Base-by-base conservation (phyloP, 2,797 vertebrate species). In the Pipistrellus pipistrellus region DNA sequence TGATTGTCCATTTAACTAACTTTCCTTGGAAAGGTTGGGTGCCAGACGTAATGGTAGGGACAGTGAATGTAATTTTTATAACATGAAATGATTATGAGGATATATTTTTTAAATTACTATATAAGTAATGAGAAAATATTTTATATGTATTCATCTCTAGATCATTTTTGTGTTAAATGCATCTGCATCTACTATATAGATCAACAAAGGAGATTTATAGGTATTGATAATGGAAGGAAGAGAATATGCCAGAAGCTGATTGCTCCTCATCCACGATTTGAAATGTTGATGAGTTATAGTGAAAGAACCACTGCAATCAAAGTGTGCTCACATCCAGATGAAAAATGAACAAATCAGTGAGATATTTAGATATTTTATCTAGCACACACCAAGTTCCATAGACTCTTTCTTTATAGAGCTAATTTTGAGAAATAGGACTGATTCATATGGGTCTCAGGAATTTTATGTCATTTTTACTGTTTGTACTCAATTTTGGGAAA, bases 1-100 rank as follows among this genome's bases (percentile, higher is more conserved):
- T 90, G 80, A 94, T 55, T 89, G 69, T 90, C 87, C 48, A 73
- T 78, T 95, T 96, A 88, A 69, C 75, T 77, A 94, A 88, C 75
- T 96, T 90, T 78, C 69, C 64, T 96, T 90, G 41, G 35, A 88
- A 91, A 97, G 51, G 3, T 83, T 94, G 57, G 75, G 17, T 88
- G 20, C 51, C 51, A 93, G 41, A 84, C 89, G 41, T 94, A 57
- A 80, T 69, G 25, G 23, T 87, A 88, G 68, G 44, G 92, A 85
- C 25, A 83, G 38, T 75, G 10, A 90, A 80, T 88, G 38, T 55
- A 77, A 35, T 94, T 95, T 96, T 90, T 75, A 76, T 81, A 91
- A 71, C 51, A 35, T 20, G 81, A 71, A 25, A 75, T 30, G 44
- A 83, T 59, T 53, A 38, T 57, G 35, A 89, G 32, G 78, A 85